Evolutionary conservation across 2,113 vertebrate species (phyloP).

Genomic region (Aegithalos caudatus): DNA sequence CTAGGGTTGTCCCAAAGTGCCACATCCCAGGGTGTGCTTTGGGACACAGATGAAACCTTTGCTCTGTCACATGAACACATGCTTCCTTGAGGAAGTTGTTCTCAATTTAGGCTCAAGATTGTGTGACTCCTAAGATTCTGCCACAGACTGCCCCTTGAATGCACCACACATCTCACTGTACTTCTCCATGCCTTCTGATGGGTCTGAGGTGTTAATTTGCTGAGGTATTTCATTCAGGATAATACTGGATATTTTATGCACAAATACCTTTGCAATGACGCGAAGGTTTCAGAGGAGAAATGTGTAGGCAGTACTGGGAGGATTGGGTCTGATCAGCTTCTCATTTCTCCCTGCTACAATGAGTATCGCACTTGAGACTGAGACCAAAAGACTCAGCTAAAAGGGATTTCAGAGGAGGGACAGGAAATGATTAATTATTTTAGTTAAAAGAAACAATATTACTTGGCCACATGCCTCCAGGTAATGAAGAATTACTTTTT

Average conservation of each 20-base stretch:
- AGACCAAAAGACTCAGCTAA: not conserved
- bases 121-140: not conserved
- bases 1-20: not conserved
- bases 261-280: not conserved
- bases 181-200: not conserved
- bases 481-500: not conserved
- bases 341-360: not conserved
- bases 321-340: not conserved
- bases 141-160: not conserved
- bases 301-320: not conserved
- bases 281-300: not conserved
- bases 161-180: not conserved
- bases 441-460: not conserved
- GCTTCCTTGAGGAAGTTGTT: not conserved
- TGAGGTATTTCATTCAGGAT: not conserved
- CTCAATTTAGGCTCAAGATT: not conserved
- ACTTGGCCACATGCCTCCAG: not conserved
- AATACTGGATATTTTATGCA: not conserved
- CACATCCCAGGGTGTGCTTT: not conserved
- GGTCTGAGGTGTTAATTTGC: not conserved
- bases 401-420: not conserved
- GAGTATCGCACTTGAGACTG: not conserved
- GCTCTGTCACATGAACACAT: not conserved
- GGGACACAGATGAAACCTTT: not conserved
- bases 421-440: not conserved